These are phyloP conservation scores for Julus scandinavius DNA, from an alignment of 2,888 invertebrate species.

Conservation along the genomic window DNA sequence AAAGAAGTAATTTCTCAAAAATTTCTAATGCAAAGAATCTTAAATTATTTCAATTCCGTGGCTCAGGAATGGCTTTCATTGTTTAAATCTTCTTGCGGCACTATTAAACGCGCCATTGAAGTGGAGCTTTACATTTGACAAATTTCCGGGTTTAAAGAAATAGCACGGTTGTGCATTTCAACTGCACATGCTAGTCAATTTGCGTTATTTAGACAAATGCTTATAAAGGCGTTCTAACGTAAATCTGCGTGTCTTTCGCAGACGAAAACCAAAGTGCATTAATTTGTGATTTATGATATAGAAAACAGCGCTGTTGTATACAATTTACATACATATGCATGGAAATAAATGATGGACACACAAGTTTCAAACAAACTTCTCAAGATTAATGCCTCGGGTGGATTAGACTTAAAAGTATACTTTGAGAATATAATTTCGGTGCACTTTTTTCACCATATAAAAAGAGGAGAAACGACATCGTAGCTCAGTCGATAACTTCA, in stretches of 20 bases:
- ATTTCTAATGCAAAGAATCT: not conserved
- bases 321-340: not conserved
- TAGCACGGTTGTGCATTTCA: not conserved
- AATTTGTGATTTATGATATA: slow-evolving; percentile 1
- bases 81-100: not conserved
- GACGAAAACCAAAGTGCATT: slow-evolving; percentile 14
- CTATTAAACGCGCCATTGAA: slow-evolving; percentile 1
- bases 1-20: slow-evolving; percentile 34
- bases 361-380: slow-evolving; percentile 6
- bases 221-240: slow-evolving; percentile 2
- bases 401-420: not conserved
- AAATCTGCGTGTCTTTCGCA: not conserved
- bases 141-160: slow-evolving; percentile 2
- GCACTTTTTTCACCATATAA: not conserved
- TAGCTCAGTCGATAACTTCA: slow-evolving; percentile 4
- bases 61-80: not conserved
- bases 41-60: not conserved
- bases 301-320: not conserved
- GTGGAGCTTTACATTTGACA: slow-evolving; percentile 29
- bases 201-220: slow-evolving; percentile 35
- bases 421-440: not conserved
- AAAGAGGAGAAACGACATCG: not conserved
- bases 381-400: slow-evolving; percentile 10
- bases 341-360: not conserved
- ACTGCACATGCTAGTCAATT: slow-evolving; percentile 22